Evolutionary conservation across 2,797 vertebrate species (phyloP), one percentile per base, ranked within the genome.

Genomic region (Denticeps clupeoides): DNA sequence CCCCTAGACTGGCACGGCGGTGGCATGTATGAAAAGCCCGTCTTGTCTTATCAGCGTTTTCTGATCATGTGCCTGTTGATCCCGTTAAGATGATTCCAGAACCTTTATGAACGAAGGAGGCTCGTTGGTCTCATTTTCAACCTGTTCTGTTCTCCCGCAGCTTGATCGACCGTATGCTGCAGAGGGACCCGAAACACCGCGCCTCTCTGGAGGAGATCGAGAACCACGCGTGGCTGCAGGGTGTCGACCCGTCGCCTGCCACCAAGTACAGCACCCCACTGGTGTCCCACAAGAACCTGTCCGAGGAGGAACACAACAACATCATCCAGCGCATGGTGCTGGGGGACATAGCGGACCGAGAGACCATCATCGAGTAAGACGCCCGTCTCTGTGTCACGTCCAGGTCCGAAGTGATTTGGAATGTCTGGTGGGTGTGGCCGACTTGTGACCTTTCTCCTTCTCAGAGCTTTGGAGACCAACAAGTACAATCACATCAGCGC

Each of bases 401-500:
- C 2, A 3, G 19, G 3, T 19, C 3, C 19, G 2, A 19, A 19
- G 18, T 19, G 18, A 16, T 7, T 21, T 15, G 19, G n/a, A 18
- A 2, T 7, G 18, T 8, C 4, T 8, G 7, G 12, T 15, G 3
- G 3, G 18, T 33, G 33, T 18, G 33, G 9, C 8, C 18, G 16
- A 37, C 7, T 16, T 4, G 8, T 19, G 26, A 38, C 38, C 28
- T 49, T 28, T 25, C 7, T 26, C 11, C 23, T 42, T 48, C 46
- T 49, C 57, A 99, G 94, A 75, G 93, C 94, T 47, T 46, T 99
- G 75, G 94, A 99, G 77, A 95, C 91, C 49, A 94, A 99, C 81
- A 95, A 96, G 65, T 99, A 99, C 75, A 95, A 99, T 82, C 94
- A 97, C 79, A 99, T 99, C 76, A 96, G 94, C 18, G 93, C 94